Percentiles rank a stretch among this genome's conserved stretches.
Conservation (phyloP, 2,888 invertebrate genomes). For the Dusona sp. region DNA sequence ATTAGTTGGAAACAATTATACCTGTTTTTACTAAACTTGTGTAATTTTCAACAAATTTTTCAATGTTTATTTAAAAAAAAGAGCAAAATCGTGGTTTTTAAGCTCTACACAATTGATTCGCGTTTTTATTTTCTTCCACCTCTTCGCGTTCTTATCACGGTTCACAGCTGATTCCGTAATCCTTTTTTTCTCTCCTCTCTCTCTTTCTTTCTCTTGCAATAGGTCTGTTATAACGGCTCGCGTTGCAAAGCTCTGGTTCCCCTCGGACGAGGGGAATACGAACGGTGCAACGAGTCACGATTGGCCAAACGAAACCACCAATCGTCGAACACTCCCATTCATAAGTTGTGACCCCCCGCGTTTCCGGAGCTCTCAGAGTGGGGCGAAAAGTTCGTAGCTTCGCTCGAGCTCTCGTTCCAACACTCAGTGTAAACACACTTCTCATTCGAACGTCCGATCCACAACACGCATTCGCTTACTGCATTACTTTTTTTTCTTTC, state of each 20-base stretch:
- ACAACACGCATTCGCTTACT: neutral
- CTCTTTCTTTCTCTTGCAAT: conserved; percentile 31
- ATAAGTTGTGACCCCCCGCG: conserved; percentile 76
- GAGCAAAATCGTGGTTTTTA: neutral
- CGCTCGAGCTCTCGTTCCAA: conserved; percentile 50
- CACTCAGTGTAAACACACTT: conserved; percentile 39
- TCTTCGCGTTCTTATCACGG: conserved; percentile 48
- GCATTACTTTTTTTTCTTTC: neutral
- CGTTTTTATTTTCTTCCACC: conserved; percentile 12
- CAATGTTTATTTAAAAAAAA: neutral
- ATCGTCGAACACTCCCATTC: conserved; percentile 80
- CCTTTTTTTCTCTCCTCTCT: conserved; percentile 52
- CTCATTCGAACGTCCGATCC: conserved; percentile 23
- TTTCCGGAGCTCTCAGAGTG: conserved; percentile 67
- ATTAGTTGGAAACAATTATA: neutral
- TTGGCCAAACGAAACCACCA: conserved; percentile 77
- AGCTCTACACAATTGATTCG: neutral
- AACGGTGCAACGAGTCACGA: conserved; percentile 71
- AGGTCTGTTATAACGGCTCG: conserved; percentile 58
- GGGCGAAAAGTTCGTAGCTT: conserved; percentile 42
- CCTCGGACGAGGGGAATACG: conserved; percentile 49
- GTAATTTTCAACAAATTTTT: neutral
- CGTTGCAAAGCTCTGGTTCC: conserved; percentile 44
- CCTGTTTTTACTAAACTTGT: neutral
- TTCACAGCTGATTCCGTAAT: conserved; percentile 71